These are phyloP conservation scores for Corythornis cristatus DNA, from an alignment of 2,113 vertebrate genomes.

Conservation along the genomic window DNA sequence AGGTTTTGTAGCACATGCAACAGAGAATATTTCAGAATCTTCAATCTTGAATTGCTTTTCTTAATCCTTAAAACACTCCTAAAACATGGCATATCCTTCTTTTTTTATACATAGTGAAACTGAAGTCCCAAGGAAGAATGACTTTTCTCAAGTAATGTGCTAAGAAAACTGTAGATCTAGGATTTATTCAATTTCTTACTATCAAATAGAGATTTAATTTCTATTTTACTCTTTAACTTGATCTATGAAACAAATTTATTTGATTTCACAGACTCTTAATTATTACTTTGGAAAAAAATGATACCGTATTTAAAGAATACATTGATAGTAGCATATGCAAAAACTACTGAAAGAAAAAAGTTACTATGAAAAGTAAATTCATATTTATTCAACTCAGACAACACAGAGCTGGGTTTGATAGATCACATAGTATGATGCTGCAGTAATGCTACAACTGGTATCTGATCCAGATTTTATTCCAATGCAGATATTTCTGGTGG, in stretches of 20 bases:
- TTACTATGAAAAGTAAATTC: not conserved
- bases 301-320: not conserved
- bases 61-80: not conserved
- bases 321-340: not conserved
- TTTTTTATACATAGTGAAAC: not conserved
- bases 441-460: not conserved
- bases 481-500: not conserved
- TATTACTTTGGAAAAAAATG: not conserved
- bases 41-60: not conserved
- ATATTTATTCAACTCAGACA: not conserved
- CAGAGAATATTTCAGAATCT: not conserved
- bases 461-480: not conserved
- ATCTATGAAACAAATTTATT: not conserved
- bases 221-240: not conserved
- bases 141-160: not conserved
- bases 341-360: not conserved
- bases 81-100: not conserved
- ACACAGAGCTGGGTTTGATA: not conserved
- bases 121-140: not conserved
- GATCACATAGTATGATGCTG: not conserved
- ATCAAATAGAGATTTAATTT: not conserved
- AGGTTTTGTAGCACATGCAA: not conserved
- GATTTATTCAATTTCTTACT: not conserved
- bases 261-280: not conserved
- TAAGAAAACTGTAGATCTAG: not conserved